Conservation (phyloP, 1,140 invertebrate species). For the Micrasema minimum region DNA sequence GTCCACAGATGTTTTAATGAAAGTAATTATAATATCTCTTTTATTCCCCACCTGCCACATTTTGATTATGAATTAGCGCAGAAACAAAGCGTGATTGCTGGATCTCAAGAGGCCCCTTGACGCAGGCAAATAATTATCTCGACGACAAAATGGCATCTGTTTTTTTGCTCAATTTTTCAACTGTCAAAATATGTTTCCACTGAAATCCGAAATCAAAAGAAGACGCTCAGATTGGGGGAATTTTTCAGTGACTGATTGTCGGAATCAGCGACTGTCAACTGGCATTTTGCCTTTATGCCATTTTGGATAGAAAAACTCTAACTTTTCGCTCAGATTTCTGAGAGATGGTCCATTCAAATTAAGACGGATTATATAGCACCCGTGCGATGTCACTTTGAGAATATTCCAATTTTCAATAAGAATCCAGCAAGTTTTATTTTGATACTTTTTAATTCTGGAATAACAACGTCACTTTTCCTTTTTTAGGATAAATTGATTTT, state of each 20-base stretch:
- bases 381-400: too few relatives aligned
- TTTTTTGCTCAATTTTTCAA: constrained; percentile 46
- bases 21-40: not conserved
- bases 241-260: constrained; percentile 46
- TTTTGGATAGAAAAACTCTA: constrained; percentile 33
- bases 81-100: constrained; percentile 12
- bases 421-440: too few relatives aligned
- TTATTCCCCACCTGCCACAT: not conserved
- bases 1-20: too few relatives aligned
- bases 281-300: constrained; percentile 33
- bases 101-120: not conserved
- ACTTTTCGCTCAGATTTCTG: constrained; percentile 33
- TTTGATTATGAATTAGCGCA: constrained; percentile 3
- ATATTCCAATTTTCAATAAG: too few relatives aligned
- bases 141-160: constrained; percentile 31
- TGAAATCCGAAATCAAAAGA: constrained; percentile 43
- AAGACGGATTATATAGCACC: constrained; percentile 47
- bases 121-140: constrained; percentile 35
- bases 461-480: too few relatives aligned
- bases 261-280: constrained; percentile 44
- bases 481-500: too few relatives aligned
- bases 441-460: too few relatives aligned
- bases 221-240: constrained; percentile 23
- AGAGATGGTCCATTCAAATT: constrained; percentile 50
- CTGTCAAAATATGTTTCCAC: constrained; percentile 44